Evolutionary conservation across 2,797 vertebrate genomes (phyloP), one percentile per base, ranked within the genome.

Genomic region (Chaunax sp.): DNA sequence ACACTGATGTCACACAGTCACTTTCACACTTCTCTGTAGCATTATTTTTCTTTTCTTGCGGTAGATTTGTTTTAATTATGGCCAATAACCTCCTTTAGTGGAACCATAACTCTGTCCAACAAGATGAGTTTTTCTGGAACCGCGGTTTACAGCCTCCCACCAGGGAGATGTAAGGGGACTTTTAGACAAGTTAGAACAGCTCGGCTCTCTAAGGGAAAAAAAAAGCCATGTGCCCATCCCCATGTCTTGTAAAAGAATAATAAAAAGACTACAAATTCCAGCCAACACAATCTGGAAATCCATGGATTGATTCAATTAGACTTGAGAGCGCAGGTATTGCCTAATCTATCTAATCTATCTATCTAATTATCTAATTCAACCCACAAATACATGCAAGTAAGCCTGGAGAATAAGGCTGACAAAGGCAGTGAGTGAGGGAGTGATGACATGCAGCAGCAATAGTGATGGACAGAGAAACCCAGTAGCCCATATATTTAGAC

Each of bases 401-500:
- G 22, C 26, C 25, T 26, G 47, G 12, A 62, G 28, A 61, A 55
- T 10, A 38, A 55, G 30, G 12, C 38, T 16, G 54, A 19, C 19
- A 58, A 49, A 56, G 22, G 47, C 46, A 45, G 49, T 33, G 46
- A 53, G 41, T 2, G 43, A 53, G 13, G 18, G 11, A 49, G 68
- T 64, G 54, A 81, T 78, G 73, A 80, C 83, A 80, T 33, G 28
- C 57, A 58, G 59, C 73, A 64, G 76, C 69, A 78, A 81, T 72
- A 80, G 70, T 23, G 45, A 63, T 69, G 60, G 72, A 19, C 77
- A 77, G 54, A 62, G 89, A 86, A 90, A 90, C 87, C 75, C 69
- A 85, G 85, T 82, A 87, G 81, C 73, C 72, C 76, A 60, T 83
- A 84, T 86, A 89, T 88, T 88, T 82, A 87, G 65, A 84, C 84